Conservation (phyloP, 2,888 invertebrate species). For the Euphydryas editha region DNA sequence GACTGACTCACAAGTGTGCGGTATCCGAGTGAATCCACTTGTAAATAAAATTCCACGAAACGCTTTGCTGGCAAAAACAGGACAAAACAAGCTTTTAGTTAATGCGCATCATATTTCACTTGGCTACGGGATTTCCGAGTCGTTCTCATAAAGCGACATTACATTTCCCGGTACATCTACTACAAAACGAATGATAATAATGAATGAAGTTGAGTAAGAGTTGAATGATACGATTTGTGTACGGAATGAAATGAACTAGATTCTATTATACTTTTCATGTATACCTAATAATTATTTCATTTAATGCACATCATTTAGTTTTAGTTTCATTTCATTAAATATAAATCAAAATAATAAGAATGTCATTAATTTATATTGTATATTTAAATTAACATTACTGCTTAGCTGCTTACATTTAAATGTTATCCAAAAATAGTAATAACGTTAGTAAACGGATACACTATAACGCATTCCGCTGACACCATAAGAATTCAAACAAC, state of each 20-base stretch:
- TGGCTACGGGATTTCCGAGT: constrained; percentile 64
- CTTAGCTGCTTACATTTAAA: too few relatives aligned
- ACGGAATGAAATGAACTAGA: not conserved
- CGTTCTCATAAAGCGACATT: constrained; percentile 46
- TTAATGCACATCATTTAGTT: too few relatives aligned
- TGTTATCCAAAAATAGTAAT: too few relatives aligned
- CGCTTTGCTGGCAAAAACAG: constrained; percentile 68
- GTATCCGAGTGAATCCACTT: constrained; percentile 29
- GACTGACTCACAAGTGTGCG: constrained; percentile 18
- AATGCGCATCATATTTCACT: constrained; percentile 78
- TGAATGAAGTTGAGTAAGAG: constrained; percentile 19
- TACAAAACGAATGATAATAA: constrained; percentile 28
- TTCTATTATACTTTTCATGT: not conserved
- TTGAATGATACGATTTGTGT: constrained; percentile 18
- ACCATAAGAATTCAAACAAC: not conserved
- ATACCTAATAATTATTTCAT: not conserved
- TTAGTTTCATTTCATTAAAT: too few relatives aligned
- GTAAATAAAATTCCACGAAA: constrained; percentile 62
- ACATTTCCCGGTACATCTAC: constrained; percentile 38
- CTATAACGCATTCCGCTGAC: too few relatives aligned
- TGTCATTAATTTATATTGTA: too few relatives aligned
- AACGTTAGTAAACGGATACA: too few relatives aligned
- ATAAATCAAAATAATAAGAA: too few relatives aligned
- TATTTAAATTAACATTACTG: too few relatives aligned
- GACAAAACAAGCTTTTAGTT: constrained; percentile 72